Conservation (phyloP, 2,888 invertebrate genomes). For the Yponomeuta evonymella region DNA sequence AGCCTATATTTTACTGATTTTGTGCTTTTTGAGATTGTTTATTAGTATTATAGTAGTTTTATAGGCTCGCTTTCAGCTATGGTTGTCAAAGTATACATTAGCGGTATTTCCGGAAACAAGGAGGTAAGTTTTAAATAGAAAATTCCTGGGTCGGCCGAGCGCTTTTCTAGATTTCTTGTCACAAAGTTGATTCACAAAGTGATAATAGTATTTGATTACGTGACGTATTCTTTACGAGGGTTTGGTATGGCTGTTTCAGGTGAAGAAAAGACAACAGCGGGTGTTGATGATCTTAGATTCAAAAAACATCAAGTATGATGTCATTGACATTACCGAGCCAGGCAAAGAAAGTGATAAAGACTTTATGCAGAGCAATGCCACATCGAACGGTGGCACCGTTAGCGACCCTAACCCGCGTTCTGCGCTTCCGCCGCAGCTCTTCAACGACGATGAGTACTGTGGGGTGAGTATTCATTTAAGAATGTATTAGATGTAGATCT, state of each 20-base stretch:
- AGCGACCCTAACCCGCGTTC: slow-evolving; percentile 85
- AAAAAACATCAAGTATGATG: slow-evolving; percentile 90
- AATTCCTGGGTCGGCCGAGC: slow-evolving; percentile 58
- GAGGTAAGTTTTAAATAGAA: slow-evolving; percentile 83
- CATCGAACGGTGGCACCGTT: slow-evolving; percentile 83
- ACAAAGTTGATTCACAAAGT: slow-evolving; percentile 55
- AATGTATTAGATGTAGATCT: not conserved
- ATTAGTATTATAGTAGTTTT: slow-evolving; percentile 42
- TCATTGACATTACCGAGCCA: slow-evolving; percentile 96
- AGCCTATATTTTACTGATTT: slow-evolving; percentile 63
- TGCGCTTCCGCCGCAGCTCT: slow-evolving; percentile 94
- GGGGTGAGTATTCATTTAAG: slow-evolving; percentile 79
- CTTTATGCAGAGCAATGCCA: slow-evolving; percentile 93
- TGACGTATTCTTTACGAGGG: slow-evolving; percentile 34
- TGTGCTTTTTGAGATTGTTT: slow-evolving; percentile 46
- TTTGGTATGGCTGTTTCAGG: slow-evolving; percentile 74
- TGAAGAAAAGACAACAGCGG: slow-evolving; percentile 96
- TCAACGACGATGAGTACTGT: slow-evolving; percentile 93
- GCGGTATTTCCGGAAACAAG: slow-evolving; percentile 95
- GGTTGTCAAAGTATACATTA: slow-evolving; percentile 94
- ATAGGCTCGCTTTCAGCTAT: slow-evolving; percentile 68
- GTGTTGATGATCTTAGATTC: slow-evolving; percentile 95
- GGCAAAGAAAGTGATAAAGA: slow-evolving; percentile 91
- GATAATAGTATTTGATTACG: slow-evolving; percentile 54
- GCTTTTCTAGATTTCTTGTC: slow-evolving; percentile 48